Conservation (phyloP, 2,797 vertebrate genomes). For the Gymnodraco acuticeps region DNA sequence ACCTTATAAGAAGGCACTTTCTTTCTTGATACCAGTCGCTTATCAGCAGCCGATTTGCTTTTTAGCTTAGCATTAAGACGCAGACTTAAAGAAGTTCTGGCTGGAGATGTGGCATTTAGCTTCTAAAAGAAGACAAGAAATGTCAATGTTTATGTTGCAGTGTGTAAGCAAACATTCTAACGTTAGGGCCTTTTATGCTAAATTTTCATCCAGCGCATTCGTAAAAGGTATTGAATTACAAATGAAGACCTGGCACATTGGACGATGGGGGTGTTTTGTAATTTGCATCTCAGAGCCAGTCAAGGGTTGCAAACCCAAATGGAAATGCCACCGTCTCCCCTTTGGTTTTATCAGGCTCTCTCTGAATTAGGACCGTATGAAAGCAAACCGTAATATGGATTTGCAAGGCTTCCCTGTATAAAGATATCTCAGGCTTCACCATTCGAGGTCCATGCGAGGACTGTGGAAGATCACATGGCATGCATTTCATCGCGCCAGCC, state of each 20-base stretch:
- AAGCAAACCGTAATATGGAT: slow-evolving; percentile 69
- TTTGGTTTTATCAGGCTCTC: slow-evolving; percentile 64
- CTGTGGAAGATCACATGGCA: slow-evolving; percentile 61
- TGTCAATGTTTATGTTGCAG: no score
- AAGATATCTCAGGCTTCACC: slow-evolving; percentile 50
- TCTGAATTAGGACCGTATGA: slow-evolving; percentile 65
- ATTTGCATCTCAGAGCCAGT: slow-evolving; percentile 74
- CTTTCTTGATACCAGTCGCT: neutral
- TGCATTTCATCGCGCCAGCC: slow-evolving; percentile 59
- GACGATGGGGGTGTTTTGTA: slow-evolving; percentile 54
- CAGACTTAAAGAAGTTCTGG: neutral
- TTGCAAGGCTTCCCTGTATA: slow-evolving; percentile 47
- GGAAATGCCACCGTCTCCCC: slow-evolving; percentile 71
- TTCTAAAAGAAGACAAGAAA: neutral
- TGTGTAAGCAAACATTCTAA: no score
- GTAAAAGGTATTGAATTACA: slow-evolving; percentile 65
- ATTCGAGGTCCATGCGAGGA: slow-evolving; percentile 23
- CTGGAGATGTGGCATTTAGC: neutral
- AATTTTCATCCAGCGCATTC: slow-evolving; percentile 26
- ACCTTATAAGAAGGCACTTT: no score
- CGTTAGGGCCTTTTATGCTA: no score
- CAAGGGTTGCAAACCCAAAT: slow-evolving; percentile 71
- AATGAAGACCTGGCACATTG: slow-evolving; percentile 48
- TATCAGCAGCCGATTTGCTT: neutral
- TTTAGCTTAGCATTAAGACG: neutral